A percentile compares a stretch with the other conserved stretches of the same genome.
Conservation (phyloP, 2,888 invertebrate species). For the Brassicogethes aeneus region DNA sequence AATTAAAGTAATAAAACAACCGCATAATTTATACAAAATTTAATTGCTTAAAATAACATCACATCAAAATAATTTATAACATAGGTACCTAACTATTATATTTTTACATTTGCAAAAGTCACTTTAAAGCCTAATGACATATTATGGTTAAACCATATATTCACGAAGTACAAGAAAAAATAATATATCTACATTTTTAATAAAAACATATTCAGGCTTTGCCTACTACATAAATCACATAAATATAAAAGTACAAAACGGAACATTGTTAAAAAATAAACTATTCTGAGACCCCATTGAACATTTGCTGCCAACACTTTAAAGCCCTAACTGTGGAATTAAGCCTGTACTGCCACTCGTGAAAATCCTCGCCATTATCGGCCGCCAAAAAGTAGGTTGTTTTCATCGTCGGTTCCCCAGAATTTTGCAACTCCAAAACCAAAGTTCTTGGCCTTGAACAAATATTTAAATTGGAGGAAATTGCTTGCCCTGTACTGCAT, state of each 20-base stretch:
- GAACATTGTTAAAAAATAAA: not conserved
- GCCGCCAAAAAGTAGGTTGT: not conserved
- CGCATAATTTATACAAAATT: too few species aligned
- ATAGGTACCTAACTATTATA: too few species aligned
- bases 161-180: too few species aligned
- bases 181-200: too few species aligned
- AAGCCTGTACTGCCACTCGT: not conserved
- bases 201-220: not conserved
- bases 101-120: too few species aligned
- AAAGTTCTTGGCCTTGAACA: not conserved
- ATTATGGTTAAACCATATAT: too few species aligned
- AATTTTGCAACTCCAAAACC: not conserved
- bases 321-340: not conserved
- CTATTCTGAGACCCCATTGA: not conserved
- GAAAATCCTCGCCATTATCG: not conserved
- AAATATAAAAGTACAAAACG: not conserved
- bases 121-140: too few species aligned
- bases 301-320: not conserved
- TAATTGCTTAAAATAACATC: too few species aligned
- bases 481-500: not conserved
- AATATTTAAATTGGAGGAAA: not conserved
- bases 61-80: too few species aligned
- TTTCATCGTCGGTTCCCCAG: not conserved
- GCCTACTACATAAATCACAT: not conserved
- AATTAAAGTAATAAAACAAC: too few species aligned